Evolutionary conservation across 2,113 vertebrate species (phyloP).

Genomic region (Callorhinus ursinus): DNA sequence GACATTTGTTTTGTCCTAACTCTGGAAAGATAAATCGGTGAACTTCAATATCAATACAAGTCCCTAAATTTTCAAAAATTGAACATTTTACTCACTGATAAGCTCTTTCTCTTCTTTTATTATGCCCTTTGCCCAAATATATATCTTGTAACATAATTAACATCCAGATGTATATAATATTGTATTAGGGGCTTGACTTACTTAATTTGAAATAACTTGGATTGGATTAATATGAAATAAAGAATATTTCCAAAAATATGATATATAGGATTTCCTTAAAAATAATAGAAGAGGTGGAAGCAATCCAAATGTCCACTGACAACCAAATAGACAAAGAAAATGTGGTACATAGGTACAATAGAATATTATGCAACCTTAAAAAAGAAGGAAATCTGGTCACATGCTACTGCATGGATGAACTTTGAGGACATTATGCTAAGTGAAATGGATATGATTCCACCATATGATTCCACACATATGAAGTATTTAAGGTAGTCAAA

Average conservation of each 20-base stretch:
- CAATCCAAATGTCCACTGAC: background rate
- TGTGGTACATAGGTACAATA: background rate
- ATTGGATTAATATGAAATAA: background rate
- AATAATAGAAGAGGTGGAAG: background rate
- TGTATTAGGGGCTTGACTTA: background rate
- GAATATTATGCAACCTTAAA: background rate
- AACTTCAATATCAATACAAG: background rate
- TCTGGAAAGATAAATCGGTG: background rate
- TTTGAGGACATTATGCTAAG: background rate
- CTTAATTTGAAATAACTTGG: background rate
- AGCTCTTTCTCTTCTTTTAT: background rate
- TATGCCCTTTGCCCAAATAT: background rate
- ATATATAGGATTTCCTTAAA: background rate
- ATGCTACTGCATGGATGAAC: background rate
- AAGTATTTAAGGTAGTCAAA: background rate
- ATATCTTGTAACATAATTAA: background rate
- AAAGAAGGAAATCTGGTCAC: background rate
- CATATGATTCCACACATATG: background rate
- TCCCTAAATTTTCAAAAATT: background rate
- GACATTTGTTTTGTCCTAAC: background rate
- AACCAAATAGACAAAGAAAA: background rate
- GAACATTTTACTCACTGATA: background rate
- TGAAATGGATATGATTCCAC: background rate
- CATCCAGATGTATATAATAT: background rate
- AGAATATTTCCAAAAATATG: background rate